A percentile compares a stretch with the other conserved stretches of the same genome.
Evolutionary conservation across 2,888 invertebrate genomes (phyloP).

Genomic region (Ligdia adustata): DNA sequence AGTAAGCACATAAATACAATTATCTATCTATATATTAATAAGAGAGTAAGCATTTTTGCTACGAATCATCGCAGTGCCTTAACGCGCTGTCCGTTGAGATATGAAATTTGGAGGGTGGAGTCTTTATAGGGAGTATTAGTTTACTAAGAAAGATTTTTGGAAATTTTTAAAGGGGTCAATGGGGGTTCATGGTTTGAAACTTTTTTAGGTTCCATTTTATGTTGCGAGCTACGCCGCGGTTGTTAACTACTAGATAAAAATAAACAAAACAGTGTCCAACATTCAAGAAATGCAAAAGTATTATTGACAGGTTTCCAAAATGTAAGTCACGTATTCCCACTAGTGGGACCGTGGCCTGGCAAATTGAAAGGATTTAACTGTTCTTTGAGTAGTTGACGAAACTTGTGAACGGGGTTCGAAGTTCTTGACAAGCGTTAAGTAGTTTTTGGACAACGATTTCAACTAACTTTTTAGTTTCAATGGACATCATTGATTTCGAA

Average conservation of each 20-base stretch:
- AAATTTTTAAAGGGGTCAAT: too few species aligned
- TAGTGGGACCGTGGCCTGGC: conserved; percentile 47
- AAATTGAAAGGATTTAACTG: conserved; percentile 61
- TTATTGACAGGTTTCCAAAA: conserved; percentile 38
- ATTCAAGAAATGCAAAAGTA: background rate
- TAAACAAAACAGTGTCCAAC: background rate
- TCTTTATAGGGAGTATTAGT: too few species aligned
- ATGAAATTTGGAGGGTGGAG: too few species aligned
- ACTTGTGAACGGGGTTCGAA: conserved; percentile 16
- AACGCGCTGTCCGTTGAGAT: too few species aligned
- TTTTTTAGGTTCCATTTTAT: too few species aligned
- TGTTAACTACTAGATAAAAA: conserved; percentile 1
- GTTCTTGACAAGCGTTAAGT: conserved; percentile 33
- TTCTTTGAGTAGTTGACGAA: conserved; percentile 47
- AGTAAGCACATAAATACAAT: too few species aligned
- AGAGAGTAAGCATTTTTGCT: too few species aligned
- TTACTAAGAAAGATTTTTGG: too few species aligned
- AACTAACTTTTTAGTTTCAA: conserved; percentile 6
- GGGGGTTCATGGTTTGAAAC: too few species aligned
- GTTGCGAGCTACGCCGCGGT: too few species aligned
- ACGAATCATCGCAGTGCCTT: too few species aligned
- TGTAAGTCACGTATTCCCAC: conserved; percentile 52
- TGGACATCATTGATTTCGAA: background rate
- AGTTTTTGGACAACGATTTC: conserved; percentile 30
- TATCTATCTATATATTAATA: too few species aligned